Percentiles rank a stretch among this genome's conserved stretches.
These are phyloP conservation scores for Borostomias antarcticus DNA, from an alignment of 2,797 vertebrate species.

Conservation along the genomic window DNA sequence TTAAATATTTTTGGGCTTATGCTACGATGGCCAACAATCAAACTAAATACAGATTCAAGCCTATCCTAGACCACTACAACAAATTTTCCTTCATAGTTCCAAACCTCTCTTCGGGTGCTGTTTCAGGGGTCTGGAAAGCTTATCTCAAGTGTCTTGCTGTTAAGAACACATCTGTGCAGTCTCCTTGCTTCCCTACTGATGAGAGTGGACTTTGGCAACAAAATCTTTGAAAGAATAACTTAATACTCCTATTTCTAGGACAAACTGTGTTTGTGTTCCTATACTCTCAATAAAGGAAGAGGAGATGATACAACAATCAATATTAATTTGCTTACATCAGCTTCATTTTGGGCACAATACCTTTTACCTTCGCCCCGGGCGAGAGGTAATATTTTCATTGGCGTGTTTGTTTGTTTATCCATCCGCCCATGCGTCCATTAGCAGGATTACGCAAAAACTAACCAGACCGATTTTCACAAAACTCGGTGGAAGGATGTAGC, in stretches of 20 bases:
- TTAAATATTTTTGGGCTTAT: conserved; percentile 68
- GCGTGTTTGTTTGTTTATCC: too few species aligned
- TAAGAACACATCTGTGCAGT: conserved; percentile 50
- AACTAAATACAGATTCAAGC: conserved; percentile 64
- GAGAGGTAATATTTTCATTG: too few species aligned
- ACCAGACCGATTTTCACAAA: too few species aligned
- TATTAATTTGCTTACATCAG: too few species aligned
- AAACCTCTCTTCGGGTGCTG: conserved; percentile 25
- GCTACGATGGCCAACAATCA: conserved; percentile 64
- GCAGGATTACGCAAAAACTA: too few species aligned
- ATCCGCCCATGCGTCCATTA: too few species aligned
- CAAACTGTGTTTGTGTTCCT: neutral
- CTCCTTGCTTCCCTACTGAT: conserved; percentile 37
- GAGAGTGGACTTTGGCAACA: conserved; percentile 49
- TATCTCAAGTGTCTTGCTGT: conserved; percentile 53
- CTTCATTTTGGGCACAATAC: neutral
- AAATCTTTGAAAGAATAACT: conserved; percentile 35
- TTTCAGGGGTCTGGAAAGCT: conserved; percentile 42
- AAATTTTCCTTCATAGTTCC: conserved; percentile 51
- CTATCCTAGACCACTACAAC: conserved; percentile 44
- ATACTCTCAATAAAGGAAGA: conserved; percentile 7
- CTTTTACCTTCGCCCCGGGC: neutral
- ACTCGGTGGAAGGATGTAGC: too few species aligned
- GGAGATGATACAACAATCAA: too few species aligned
- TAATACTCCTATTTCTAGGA: conserved; percentile 23